Percentiles rank a stretch among this genome's conserved stretches.
Evolutionary conservation across 2,797 vertebrate genomes (phyloP).

Genomic region (Graptemys geographica): DNA sequence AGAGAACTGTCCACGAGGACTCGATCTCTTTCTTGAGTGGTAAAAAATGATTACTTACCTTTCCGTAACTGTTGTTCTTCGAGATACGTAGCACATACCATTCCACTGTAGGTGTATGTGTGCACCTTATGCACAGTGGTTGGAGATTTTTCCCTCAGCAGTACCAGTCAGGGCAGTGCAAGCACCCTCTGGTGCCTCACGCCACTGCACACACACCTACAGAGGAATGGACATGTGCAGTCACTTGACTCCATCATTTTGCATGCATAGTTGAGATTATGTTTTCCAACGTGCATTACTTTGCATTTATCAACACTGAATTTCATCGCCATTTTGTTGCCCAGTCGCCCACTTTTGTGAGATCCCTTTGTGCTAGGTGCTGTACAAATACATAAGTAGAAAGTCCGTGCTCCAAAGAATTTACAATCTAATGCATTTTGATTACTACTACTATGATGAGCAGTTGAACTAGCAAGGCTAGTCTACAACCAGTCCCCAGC

Average conservation of each 20-base stretch:
- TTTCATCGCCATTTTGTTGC: not conserved
- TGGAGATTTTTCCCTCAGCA: too few relatives aligned
- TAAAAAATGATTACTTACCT: too few relatives aligned
- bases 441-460: not conserved
- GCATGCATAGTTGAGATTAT: not conserved
- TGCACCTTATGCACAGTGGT: too few relatives aligned
- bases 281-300: not conserved
- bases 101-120: too few relatives aligned
- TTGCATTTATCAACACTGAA: not conserved
- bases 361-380: not conserved
- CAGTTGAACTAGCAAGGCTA: not conserved
- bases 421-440: not conserved
- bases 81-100: too few relatives aligned
- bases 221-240: not conserved
- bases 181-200: too few relatives aligned
- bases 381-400: not conserved
- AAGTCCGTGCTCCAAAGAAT: not conserved
- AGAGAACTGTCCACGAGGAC: too few relatives aligned
- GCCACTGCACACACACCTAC: not conserved
- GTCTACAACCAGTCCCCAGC: not conserved
- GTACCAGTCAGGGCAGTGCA: too few relatives aligned
- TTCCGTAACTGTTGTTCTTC: too few relatives aligned
- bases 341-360: not conserved
- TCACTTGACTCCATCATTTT: not conserved
- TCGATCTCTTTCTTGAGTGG: too few relatives aligned